Base-by-base conservation (phyloP, 1,140 invertebrate genomes). In the Cyclargus thomasi region DNA sequence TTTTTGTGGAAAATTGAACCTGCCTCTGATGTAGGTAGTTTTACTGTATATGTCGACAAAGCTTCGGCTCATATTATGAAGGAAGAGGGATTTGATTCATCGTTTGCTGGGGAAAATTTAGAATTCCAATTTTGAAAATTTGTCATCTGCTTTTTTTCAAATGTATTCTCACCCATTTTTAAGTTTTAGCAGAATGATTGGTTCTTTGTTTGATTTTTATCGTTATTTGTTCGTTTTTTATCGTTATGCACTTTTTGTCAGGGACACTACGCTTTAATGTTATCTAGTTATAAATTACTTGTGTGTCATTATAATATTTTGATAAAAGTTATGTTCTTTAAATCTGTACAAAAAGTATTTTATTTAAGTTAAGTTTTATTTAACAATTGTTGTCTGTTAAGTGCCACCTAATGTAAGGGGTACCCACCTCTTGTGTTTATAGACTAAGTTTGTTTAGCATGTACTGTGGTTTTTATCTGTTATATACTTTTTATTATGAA, bases 1-100 rank as follows among this genome's bases (percentile, higher is more conserved):
- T 84, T 86, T 29, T 14, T 86, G 8, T 88, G 86, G 86, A 70
- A 81, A 23, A 67, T 88, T 0, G 71, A 67, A 1, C 73, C 68
- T 0, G 74, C 76, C 14, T 69, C 70, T 0, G 63, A 64, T 0
- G 76, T 80, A 20, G 70, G 69, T 20, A 80, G 77, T 39, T 85
- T 89, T 62, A 76, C 65, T n/a, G n/a, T 89, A 0, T 21, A 74
- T 0, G 68, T 89, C 0, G 86, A 89, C 65, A 80, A 77, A 36
- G 76, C 83, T 23, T 87, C 85, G 0, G 75, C 78, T 0, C 67
- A 74, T 0, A 71, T 85, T 5, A 83, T 89, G 1, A 74, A 80
- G 53, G 70, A 77, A 5, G 74, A 74, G 5, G 53, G 71, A 11
- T 89, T 86, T 53, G 75, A 81, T 59, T 68, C 81, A 0, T 74